phyloP scores from a whole-genome alignment of 53 echinoderm and acorn worm species.

The Patiria pectinifera region DNA sequence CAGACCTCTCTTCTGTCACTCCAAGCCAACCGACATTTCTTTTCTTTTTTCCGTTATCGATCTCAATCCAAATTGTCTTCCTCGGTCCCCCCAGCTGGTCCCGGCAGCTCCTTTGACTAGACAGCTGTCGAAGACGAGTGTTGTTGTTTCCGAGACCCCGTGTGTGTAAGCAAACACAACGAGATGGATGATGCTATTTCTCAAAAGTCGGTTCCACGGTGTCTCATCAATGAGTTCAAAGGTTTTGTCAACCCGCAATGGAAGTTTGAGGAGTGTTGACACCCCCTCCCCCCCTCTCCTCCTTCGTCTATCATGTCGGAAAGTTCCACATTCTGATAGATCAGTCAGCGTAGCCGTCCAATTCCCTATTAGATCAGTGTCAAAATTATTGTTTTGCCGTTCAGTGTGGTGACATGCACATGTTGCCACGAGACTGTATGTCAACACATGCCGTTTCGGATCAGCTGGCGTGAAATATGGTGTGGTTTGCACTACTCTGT shows the following conservation, averaged over 20 bases:
- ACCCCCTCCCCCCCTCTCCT: neutral
- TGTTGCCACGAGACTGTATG: neutral
- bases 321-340: neutral
- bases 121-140: too few species aligned
- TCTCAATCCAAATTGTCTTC: neutral
- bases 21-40: neutral
- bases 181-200: conserved; percentile 24
- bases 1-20: neutral
- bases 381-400: neutral
- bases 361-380: neutral
- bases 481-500: neutral
- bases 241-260: neutral
- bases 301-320: neutral
- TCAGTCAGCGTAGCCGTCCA: neutral
- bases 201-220: neutral
- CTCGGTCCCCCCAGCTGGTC: neutral
- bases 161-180: neutral
- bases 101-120: neutral
- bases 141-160: neutral
- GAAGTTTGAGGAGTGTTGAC: neutral
- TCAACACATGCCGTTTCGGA: neutral
- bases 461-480: neutral
- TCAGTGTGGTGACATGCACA: neutral
- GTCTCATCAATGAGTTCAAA: neutral
- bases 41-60: neutral